phyloP scores from a whole-genome alignment of 2,888 invertebrate genomes.

The Psococerastis gibbosa region DNA sequence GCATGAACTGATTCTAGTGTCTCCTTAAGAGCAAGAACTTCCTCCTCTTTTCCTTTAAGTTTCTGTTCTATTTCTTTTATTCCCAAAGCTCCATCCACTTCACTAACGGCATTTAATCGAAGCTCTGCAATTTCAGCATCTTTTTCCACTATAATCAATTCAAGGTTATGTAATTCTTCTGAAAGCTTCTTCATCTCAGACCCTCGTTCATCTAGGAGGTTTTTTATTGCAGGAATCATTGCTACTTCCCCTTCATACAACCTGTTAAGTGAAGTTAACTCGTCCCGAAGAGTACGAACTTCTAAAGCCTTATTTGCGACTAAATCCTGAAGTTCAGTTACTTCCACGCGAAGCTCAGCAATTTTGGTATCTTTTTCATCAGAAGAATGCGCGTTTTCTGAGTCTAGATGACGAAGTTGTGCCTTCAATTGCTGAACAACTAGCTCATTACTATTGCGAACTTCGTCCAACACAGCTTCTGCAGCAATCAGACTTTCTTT shows the following conservation, averaged over 20 bases:
- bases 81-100: too few relatives aligned
- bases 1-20: slow-evolving; percentile 34
- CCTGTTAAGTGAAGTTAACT: background rate
- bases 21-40: slow-evolving; percentile 51
- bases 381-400: background rate
- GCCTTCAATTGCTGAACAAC: slow-evolving; percentile 18
- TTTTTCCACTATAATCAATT: too few relatives aligned
- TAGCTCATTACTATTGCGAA: slow-evolving; percentile 14
- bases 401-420: slow-evolving; percentile 15
- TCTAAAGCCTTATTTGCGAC: background rate
- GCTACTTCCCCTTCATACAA: too few relatives aligned
- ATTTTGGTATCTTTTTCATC: slow-evolving; percentile 10
- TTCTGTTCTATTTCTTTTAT: slow-evolving; percentile 35
- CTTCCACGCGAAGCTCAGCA: background rate
- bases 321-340: background rate
- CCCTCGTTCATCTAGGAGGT: too few relatives aligned
- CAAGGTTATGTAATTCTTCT: too few relatives aligned
- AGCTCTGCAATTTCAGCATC: too few relatives aligned
- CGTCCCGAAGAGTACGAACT: background rate
- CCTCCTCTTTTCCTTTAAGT: slow-evolving; percentile 45
- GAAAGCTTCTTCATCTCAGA: too few relatives aligned
- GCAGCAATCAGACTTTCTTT: slow-evolving; percentile 16
- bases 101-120: too few relatives aligned
- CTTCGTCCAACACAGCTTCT: slow-evolving; percentile 22
- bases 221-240: too few relatives aligned